These are phyloP conservation scores for Nettapus auritus DNA, from an alignment of 2,113 vertebrate genomes.

Conservation along the genomic window DNA sequence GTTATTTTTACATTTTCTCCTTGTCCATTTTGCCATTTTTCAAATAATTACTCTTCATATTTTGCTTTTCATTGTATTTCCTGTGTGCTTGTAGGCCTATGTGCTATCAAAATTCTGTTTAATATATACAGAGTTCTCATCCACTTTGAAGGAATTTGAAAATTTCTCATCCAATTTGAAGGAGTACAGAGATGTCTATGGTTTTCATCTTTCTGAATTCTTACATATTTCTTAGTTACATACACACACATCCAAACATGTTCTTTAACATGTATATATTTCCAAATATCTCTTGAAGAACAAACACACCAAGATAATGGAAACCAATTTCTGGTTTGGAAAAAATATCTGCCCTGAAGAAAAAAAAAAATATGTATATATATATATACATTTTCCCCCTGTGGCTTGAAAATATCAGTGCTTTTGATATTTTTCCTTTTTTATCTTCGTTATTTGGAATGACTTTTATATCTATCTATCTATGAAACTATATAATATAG, in stretches of 20 bases:
- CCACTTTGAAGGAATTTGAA: background rate
- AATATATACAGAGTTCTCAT: background rate
- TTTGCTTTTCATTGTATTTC: background rate
- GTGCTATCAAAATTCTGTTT: background rate
- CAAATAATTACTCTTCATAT: background rate
- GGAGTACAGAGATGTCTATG: background rate
- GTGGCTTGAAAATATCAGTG: background rate
- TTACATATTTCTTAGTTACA: background rate
- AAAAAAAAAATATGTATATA: background rate
- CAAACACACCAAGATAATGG: background rate
- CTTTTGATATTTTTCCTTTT: background rate
- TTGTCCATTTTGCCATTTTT: background rate
- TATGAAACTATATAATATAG: too few species aligned
- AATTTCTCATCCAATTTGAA: background rate
- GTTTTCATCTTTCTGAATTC: background rate
- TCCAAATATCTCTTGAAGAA: background rate
- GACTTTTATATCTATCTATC: background rate
- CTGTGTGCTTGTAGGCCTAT: background rate
- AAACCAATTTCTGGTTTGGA: background rate
- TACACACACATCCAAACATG: background rate
- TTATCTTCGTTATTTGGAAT: background rate
- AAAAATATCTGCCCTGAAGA: background rate
- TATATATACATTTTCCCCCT: background rate
- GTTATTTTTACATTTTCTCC: background rate
- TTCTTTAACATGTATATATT: background rate